Evolutionary conservation across 2,888 invertebrate genomes (phyloP), one percentile per base, ranked within the genome.

Genomic region (Neria commutata): DNA sequence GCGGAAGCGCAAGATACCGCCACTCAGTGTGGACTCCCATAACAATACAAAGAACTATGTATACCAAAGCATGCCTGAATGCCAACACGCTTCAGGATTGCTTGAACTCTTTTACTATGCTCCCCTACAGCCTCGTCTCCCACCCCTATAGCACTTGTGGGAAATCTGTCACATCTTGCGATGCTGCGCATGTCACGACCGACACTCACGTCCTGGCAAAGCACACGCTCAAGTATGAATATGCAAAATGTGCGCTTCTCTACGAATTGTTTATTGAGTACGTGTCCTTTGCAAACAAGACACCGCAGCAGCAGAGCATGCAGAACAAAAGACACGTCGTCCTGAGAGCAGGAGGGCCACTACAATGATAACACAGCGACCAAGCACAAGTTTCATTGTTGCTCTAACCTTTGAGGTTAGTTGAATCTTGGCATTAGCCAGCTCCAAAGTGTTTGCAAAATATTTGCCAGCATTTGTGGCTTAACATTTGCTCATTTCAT

Each of bases 261-360:
- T 11, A 8, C 26, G 17, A 37, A 45, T 53, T 53, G 45, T 45
- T 45, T 53, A 53, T 53, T 19, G 53, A 14, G 53, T 49, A 49
- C 49, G 49, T 24, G 54, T 14, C 33, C 48, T n/a, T 37, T 37
- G 34, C 26, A 48, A 56, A 56, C 56, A 56, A 56, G 49, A 56
- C 47, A 56, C 56, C 29, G 11, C 29, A 6, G 29, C 42, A 42
- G 45, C 33, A 11, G 16, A 45, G 26, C 14, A 37, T 2, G 29
- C 6, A n/a, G n/a, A n/a, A n/a, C n/a, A n/a, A n/a, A n/a, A n/a
- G n/a, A n/a, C n/a, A n/a, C n/a, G n/a, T n/a, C n/a, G n/a, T n/a
- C n/a, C n/a, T n/a, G n/a, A n/a, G n/a, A n/a, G n/a, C n/a, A n/a
- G n/a, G n/a, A n/a, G n/a, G n/a, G n/a, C n/a, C n/a, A n/a, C n/a